Evolutionary conservation across 2,113 vertebrate species (phyloP), one percentile per base, ranked within the genome.

Genomic region (Fulmarus glacialis): DNA sequence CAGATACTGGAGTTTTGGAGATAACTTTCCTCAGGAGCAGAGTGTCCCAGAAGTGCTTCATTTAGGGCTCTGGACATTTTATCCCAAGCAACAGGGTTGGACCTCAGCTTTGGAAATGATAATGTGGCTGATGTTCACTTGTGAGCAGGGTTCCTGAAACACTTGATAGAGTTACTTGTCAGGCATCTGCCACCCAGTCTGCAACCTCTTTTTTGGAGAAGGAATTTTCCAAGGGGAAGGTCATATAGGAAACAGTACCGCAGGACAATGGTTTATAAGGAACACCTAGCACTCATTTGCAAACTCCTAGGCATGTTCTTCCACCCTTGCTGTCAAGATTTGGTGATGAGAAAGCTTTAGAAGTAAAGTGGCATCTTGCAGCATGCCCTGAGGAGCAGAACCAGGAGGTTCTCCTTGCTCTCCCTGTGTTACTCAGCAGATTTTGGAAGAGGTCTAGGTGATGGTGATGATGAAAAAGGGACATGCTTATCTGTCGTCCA

Each of bases 201-300:
- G 43, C 71, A 70, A 12, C 6, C 22, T 67, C 40, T 8, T 21
- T 32, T 53, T 38, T 24, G n/a, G 32, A 55, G 42, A 63, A 72
- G 24, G 24, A 48, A 26, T 64, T 48, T 64, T 85, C 82, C 36
- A 48, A 88, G 24, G 6, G 21, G 16, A 87, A 64, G 40, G 18
- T 74, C 3, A 1, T 36, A 10, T 24, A 42, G 34, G 59, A 73
- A 72, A 17, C 9, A 18, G 40, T n/a, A 58, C 56, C 0, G 0
- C 27, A 73, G 58, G 74, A 27, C 18, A 45, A 14, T 7, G 12
- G 14, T 48, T 66, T 70, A 22, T 45, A 32, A 92, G 63, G 48
- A 59, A 62, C 38, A 55, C 32, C 11, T 26, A 29, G 15, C 4
- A 48, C 22, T 74, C 27, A 6, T 29, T 27, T 50, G 40, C 45